These are phyloP conservation scores for Meta bourneti DNA, from an alignment of 2,888 invertebrate genomes.

Conservation along the genomic window DNA sequence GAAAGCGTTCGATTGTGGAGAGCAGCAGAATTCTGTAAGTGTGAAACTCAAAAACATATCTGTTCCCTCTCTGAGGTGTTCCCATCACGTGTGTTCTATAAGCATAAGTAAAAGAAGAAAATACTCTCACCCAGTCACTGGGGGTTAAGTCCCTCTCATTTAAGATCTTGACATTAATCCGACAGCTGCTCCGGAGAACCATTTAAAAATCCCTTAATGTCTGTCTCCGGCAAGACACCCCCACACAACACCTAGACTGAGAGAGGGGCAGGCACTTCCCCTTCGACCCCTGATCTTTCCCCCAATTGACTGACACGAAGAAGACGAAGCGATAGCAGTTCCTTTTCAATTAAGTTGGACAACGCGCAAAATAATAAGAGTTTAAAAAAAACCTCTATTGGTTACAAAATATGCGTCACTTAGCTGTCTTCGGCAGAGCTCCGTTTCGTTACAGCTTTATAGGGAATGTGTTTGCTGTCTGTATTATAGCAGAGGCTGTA, in stretches of 20 bases:
- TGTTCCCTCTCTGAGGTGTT: constrained; percentile 26
- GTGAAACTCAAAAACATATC: constrained; percentile 24
- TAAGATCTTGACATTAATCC: constrained; percentile 66
- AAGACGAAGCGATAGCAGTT: background rate
- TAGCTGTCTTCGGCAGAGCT: background rate
- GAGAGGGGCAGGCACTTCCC: constrained; percentile 41
- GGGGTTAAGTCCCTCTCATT: constrained; percentile 67
- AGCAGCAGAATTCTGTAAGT: constrained; percentile 7
- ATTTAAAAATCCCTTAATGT: constrained; percentile 65
- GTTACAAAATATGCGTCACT: background rate
- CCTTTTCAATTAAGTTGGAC: background rate
- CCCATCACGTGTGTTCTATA: constrained; percentile 2
- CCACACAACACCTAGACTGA: constrained; percentile 15
- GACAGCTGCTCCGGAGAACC: constrained; percentile 64
- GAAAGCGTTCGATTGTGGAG: constrained; percentile 14
- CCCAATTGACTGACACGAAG: background rate
- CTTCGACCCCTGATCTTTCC: background rate
- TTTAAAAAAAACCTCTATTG: too few species aligned
- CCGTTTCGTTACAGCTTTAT: background rate
- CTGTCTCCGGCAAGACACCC: background rate
- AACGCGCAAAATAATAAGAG: background rate
- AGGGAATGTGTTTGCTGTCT: background rate
- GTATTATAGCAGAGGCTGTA: background rate
- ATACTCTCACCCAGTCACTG: constrained; percentile 30
- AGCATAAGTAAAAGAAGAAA: background rate